Base-by-base conservation (phyloP, 2,888 invertebrate species). In the Drosophila dives region DNA sequence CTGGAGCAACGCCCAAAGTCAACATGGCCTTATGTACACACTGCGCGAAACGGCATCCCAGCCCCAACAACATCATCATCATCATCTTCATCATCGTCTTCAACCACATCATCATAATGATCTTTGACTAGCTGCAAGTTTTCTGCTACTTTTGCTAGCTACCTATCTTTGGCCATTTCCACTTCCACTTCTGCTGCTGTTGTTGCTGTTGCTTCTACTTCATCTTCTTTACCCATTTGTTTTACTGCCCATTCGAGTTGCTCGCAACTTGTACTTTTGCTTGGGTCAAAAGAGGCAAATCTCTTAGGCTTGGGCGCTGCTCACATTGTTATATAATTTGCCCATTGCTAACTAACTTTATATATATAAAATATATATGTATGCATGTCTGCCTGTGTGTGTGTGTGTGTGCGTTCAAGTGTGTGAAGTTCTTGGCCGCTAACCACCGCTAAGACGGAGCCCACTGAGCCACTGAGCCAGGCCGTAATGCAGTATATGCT, bases 241-340 rank as follows among this genome's bases (percentile, higher is more conserved):
- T 77, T 77, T 65, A 53, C 45, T 53, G 49, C 42, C 60, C 53
- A 53, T 45, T 59, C 75, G 34, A 56, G 69, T 59, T 67, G 69
- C 60, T 72, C 62, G 69, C 55, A 75, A 86, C 86, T 82, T 82
- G 83, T 85, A 83, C 85, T 86, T 86, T 86, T 78, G 71, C 74
- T 72, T 80, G 74, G 80, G 64, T 69, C 54, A 64, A 65, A 69
- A 69, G 63, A 76, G 67, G 72, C 64, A 67, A 61, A 76, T 67
- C 74, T 70, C 77, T 75, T 69, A 66, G 75, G 72, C 76, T 72
- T 64, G 60, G 80, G 58, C 70, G 66, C 75, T 75, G 67, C 53
- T 66, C 85, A 81, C 83, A 79, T 72, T 86, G 89, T 88, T 88
- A 86, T 88, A 83, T 85, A 86, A 86, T 88, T 85, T 81, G 64